These are phyloP conservation scores for Drosophila funebris DNA, from an alignment of 1,140 invertebrate genomes.

Conservation along the genomic window DNA sequence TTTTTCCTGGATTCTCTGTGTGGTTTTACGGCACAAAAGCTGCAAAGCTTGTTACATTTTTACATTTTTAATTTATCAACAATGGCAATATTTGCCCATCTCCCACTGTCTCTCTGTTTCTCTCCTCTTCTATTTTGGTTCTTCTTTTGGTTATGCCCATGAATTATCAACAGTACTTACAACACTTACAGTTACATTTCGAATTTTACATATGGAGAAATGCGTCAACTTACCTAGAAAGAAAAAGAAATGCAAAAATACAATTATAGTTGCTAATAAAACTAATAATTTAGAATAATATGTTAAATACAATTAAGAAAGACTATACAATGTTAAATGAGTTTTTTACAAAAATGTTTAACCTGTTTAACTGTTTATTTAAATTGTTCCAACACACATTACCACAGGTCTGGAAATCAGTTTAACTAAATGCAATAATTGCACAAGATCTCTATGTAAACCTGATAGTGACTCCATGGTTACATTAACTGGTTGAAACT, in stretches of 20 bases:
- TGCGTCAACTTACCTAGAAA: slow-evolving; percentile 64
- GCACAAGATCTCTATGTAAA: too few species aligned
- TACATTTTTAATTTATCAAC: slow-evolving; percentile 64
- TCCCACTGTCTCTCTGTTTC: not conserved
- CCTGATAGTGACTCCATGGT: too few species aligned
- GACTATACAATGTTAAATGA: too few species aligned
- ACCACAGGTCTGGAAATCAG: too few species aligned
- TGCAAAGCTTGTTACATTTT: slow-evolving; percentile 60
- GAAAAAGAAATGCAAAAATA: slow-evolving; percentile 20
- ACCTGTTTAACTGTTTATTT: too few species aligned
- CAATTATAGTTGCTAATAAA: not conserved
- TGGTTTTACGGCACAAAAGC: slow-evolving; percentile 33
- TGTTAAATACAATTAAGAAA: not conserved
- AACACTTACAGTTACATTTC: slow-evolving; percentile 37
- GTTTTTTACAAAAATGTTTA: too few species aligned
- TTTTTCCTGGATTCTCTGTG: slow-evolving; percentile 20
- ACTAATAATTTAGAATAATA: not conserved
- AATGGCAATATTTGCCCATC: slow-evolving; percentile 29
- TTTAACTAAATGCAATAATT: too few species aligned
- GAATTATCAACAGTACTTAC: slow-evolving; percentile 59
- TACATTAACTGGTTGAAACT: not conserved
- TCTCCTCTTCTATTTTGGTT: not conserved
- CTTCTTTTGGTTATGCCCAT: not conserved
- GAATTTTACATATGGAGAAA: not conserved
- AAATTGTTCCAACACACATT: too few species aligned